Percentiles rank a stretch among this genome's conserved stretches.
Conservation (phyloP, 2,113 vertebrate genomes). For the Callorhinus ursinus region DNA sequence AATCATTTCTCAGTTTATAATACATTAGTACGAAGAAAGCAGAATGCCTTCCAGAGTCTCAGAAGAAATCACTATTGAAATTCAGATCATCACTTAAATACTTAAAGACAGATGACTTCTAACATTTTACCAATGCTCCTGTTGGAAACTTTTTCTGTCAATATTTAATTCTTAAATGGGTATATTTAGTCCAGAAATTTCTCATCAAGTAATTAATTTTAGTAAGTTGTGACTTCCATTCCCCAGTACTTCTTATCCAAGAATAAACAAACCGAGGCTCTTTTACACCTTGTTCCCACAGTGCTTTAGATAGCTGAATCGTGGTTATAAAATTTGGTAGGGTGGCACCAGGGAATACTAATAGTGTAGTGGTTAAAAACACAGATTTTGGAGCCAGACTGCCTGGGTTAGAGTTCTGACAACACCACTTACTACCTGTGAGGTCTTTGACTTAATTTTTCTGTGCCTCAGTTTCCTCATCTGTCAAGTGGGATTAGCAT, state of each 20-base stretch:
- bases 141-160: conserved; percentile 28
- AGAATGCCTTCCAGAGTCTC: background rate
- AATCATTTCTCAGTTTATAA: conserved; percentile 34
- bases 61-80: conserved; percentile 44
- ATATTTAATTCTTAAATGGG: conserved; percentile 20
- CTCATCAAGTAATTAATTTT: conserved; percentile 30
- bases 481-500: background rate
- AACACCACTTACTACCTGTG: background rate
- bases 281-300: background rate
- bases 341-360: background rate
- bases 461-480: conserved; percentile 28
- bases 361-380: background rate
- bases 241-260: background rate
- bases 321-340: background rate
- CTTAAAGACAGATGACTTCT: conserved; percentile 26
- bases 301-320: background rate
- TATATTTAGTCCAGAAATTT: conserved; percentile 44
- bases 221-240: conserved; percentile 17
- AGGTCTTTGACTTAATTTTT: background rate
- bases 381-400: conserved; percentile 19
- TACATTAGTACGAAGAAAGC: background rate
- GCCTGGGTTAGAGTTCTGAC: background rate
- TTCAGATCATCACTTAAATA: conserved; percentile 30
- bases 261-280: background rate
- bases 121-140: background rate